Percentiles rank a stretch among this genome's conserved stretches.
These are phyloP conservation scores for Harpalus rubripes DNA, from an alignment of 2,888 invertebrate species.

Conservation along the genomic window DNA sequence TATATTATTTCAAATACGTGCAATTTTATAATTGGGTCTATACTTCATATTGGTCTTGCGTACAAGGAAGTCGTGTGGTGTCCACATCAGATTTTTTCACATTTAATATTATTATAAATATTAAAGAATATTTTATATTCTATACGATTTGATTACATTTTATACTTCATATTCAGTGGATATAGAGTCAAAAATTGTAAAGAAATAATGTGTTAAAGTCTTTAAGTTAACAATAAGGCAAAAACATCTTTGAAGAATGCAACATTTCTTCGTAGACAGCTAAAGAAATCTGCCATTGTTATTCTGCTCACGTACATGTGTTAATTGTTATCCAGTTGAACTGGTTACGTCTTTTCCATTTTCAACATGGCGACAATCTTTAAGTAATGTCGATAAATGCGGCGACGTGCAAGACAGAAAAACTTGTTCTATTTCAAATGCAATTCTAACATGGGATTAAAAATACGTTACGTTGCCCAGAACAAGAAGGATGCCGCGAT, in stretches of 20 bases:
- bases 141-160: no score
- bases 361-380: constrained; percentile 42
- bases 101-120: no score
- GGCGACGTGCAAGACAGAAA: constrained; percentile 44
- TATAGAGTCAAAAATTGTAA: no score
- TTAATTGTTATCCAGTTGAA: constrained; percentile 61
- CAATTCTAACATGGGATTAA: neutral
- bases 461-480: no score
- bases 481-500: no score
- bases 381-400: constrained; percentile 56
- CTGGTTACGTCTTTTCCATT: constrained; percentile 32
- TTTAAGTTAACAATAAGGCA: neutral
- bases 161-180: no score
- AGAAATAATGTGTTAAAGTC: neutral
- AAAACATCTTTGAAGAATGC: neutral
- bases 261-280: neutral
- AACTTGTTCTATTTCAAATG: constrained; percentile 57
- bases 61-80: no score
- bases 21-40: no score
- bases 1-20: no score
- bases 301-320: constrained; percentile 51
- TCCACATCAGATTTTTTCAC: no score
- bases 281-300: constrained; percentile 36
- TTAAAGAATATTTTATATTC: no score
- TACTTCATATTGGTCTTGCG: no score